Base-by-base conservation (phyloP, 2,888 invertebrate species). In the Eudasyphora cyanicolor region DNA sequence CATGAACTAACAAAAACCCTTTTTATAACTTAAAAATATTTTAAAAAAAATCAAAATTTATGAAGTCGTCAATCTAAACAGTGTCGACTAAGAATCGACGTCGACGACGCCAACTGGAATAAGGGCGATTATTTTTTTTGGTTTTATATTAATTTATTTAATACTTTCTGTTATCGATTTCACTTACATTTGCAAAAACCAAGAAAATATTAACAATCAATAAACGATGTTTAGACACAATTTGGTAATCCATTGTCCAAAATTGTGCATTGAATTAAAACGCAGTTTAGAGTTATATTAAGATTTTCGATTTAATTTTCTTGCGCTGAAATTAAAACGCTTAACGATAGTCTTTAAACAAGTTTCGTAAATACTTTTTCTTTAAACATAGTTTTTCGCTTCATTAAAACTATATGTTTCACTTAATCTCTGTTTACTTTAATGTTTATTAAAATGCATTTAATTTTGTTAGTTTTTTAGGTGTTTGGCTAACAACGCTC, bases 161-260 rank as follows among this genome's bases (percentile, higher is more conserved):
- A n/a, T n/a, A n/a, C n/a, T n/a, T n/a, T n/a, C n/a, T n/a, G n/a
- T n/a, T n/a, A n/a, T n/a, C n/a, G n/a, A n/a, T n/a, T 62, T 62
- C 71, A 86, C 85, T 85, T 83, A 85, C 86, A 73, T 57, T 54
- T 57, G 57, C 45, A 57, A 82, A 78, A 64, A 79, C 70, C 69
- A 85, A 62, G 57, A 79, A 85, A 82, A 78, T 69, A 79, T 73
- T 71, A 85, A 62, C 64, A 79, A 85, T 67, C 42, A 81, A 57
- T 60, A 57, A 17, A 49, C 35, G 60, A 27, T 32, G 21, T 79
- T 73, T 76, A 73, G 76, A 83, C 85, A 82, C 84, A 85, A 86
- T 85, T 85, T 85, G 85, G 86, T 85, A 86, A 86, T 85, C 86
- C 87, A 87, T 87, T 78, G 85, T 85, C 85, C 85, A 85, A 86